These are phyloP conservation scores for Zonotrichia leucophrys DNA, from an alignment of 2,113 vertebrate species.

Conservation along the genomic window DNA sequence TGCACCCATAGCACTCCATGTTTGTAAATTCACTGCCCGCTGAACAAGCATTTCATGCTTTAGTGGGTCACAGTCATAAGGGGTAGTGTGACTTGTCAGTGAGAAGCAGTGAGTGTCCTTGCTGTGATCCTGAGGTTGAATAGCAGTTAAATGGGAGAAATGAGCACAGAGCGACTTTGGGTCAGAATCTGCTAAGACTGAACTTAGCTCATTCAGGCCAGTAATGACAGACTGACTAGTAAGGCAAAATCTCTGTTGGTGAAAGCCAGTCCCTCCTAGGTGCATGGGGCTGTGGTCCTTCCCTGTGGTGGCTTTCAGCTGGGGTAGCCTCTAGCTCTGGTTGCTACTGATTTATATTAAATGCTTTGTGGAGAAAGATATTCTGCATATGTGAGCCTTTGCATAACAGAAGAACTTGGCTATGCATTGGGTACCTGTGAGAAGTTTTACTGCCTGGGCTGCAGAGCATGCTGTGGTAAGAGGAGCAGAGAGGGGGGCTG, in stretches of 20 bases:
- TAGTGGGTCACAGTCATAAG: neutral
- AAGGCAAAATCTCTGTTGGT: neutral
- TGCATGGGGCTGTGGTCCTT: neutral
- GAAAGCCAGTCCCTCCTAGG: neutral
- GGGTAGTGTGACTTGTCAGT: neutral
- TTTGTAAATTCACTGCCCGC: neutral
- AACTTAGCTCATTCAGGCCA: neutral
- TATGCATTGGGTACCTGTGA: accelerated
- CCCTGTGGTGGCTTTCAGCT: neutral
- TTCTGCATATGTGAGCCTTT: neutral
- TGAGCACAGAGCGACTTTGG: accelerated
- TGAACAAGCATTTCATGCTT: neutral
- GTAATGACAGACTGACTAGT: neutral
- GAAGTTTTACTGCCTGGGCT: neutral
- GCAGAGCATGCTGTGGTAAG: neutral
- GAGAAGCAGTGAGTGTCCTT: neutral
- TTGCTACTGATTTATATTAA: neutral
- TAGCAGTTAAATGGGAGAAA: neutral
- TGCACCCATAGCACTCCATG: neutral
- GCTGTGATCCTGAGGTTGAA: neutral
- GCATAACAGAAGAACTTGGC: neutral
- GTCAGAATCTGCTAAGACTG: neutral
- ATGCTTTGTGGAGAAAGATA: neutral
- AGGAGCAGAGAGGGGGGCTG: neutral
- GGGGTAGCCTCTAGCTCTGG: neutral